Percentiles rank a stretch among this genome's conserved stretches.
Conservation (phyloP, 2,888 invertebrate species). For the Ennomos fuscantarius region DNA sequence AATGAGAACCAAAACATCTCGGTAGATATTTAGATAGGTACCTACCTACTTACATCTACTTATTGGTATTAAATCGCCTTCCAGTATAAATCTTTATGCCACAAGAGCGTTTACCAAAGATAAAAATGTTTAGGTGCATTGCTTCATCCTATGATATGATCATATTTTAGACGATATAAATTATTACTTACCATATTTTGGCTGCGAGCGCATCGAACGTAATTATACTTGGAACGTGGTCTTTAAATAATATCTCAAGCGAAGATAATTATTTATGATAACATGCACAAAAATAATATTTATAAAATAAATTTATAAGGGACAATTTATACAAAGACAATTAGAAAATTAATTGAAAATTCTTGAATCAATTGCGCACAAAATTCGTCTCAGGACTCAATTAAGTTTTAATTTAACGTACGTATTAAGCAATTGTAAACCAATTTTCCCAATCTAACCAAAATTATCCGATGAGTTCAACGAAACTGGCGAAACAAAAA, state of each 20-base stretch:
- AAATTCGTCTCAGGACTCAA: slow-evolving; percentile 10
- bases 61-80: no score
- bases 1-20: no score
- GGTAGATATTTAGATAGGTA: no score
- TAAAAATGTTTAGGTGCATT: slow-evolving; percentile 4
- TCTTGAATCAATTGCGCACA: background rate
- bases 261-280: slow-evolving; percentile 49
- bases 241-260: slow-evolving; percentile 43
- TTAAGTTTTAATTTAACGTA: slow-evolving; percentile 25
- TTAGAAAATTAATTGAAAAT: no score
- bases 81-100: no score
- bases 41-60: no score
- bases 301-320: no score
- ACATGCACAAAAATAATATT: no score
- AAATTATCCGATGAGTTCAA: slow-evolving; percentile 16
- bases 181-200: slow-evolving; percentile 34
- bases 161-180: slow-evolving; percentile 21
- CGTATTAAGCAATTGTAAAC: slow-evolving; percentile 27
- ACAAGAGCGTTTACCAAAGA: no score
- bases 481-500: slow-evolving; percentile 7
- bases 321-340: no score
- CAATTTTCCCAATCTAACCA: slow-evolving; percentile 33
- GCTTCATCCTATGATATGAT: slow-evolving; percentile 1
- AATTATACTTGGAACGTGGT: slow-evolving; percentile 51
- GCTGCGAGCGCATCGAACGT: slow-evolving; percentile 48